Percentiles rank a stretch among this genome's conserved stretches.
These are phyloP conservation scores for Porites cylindrica DNA, from an alignment of 92 coral and sea anemone genomes.

Conservation along the genomic window DNA sequence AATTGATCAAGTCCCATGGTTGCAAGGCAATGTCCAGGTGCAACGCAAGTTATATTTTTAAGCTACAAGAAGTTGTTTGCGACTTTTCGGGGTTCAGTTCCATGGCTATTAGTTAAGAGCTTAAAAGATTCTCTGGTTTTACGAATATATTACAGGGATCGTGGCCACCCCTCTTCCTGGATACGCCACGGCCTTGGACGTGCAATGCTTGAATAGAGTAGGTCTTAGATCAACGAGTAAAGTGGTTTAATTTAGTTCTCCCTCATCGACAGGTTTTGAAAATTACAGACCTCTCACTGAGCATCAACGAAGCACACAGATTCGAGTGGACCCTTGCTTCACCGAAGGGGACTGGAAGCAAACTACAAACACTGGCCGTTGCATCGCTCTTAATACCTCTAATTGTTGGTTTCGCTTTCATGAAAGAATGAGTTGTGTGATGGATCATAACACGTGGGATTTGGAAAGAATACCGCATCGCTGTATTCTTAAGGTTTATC, in stretches of 20 bases:
- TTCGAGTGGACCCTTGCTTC: constrained; percentile 43
- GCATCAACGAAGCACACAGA: constrained; percentile 42
- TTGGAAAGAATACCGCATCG: not conserved
- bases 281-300: constrained; percentile 48
- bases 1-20: no score
- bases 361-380: not conserved
- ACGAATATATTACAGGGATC: no score
- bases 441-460: not conserved
- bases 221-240: not conserved
- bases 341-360: constrained; percentile 36
- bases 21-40: no score
- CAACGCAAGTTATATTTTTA: no score
- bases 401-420: not conserved
- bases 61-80: no score
- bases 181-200: no score
- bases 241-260: not conserved
- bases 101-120: no score
- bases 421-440: not conserved
- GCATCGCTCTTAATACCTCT: not conserved
- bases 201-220: no score
- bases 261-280: constrained; percentile 33
- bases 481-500: no score
- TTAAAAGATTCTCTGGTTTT: no score
- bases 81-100: no score
- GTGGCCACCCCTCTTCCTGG: no score